A percentile compares a stretch with the other conserved stretches of the same genome.
Conservation (phyloP, 2,888 invertebrate species). For the Neoascia interrupta region DNA sequence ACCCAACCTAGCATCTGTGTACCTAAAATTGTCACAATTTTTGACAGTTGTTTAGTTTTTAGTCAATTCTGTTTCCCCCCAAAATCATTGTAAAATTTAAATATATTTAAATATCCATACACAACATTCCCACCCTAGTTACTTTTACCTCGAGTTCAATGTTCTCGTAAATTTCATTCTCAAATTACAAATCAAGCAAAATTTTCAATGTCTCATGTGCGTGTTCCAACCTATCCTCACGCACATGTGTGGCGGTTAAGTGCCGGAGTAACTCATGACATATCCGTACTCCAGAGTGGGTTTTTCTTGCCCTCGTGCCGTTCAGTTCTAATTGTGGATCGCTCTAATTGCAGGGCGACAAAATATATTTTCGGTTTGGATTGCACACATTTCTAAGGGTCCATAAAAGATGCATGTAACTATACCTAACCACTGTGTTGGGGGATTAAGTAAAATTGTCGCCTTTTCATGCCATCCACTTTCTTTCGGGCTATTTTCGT, state of each 20-base stretch:
- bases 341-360: constrained; percentile 47
- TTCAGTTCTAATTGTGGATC: constrained; percentile 52
- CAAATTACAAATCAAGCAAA: constrained; percentile 35
- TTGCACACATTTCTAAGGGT: too few species aligned
- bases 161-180: constrained; percentile 23
- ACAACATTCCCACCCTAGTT: constrained; percentile 22
- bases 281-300: constrained; percentile 15
- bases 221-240: constrained; percentile 27
- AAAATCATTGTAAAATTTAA: background rate
- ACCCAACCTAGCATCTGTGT: too few species aligned
- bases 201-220: constrained; percentile 24
- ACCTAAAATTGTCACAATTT: background rate
- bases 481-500: constrained; percentile 3
- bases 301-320: constrained; percentile 32
- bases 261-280: constrained; percentile 25
- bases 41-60: constrained; percentile 2
- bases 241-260: constrained; percentile 36
- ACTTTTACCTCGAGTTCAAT: constrained; percentile 15
- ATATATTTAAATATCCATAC: too few species aligned
- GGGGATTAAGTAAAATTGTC: constrained; percentile 56
- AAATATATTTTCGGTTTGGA: constrained; percentile 39
- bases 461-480: constrained; percentile 3
- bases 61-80: background rate
- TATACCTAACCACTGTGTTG: constrained; percentile 40
- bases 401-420: constrained; percentile 23